These are phyloP conservation scores for Cromileptes altivelis DNA, from an alignment of 2,113 vertebrate genomes.

Conservation along the genomic window DNA sequence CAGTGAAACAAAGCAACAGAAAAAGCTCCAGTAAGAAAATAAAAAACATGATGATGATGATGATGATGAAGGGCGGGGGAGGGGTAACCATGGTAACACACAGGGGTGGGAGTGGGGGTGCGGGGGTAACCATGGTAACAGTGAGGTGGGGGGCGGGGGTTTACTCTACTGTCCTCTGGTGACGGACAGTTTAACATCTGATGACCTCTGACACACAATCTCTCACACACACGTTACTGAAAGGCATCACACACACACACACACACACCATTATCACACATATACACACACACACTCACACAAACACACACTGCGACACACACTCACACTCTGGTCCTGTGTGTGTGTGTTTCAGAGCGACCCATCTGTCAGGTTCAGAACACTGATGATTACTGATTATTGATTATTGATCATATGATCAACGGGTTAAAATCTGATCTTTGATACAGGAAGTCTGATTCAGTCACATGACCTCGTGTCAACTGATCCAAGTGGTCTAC, in stretches of 20 bases:
- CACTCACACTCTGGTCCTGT: conserved; percentile 19
- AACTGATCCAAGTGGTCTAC: too few species aligned
- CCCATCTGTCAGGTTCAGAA: background rate
- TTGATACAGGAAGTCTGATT: too few species aligned
- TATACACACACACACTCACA: background rate
- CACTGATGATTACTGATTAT: too few species aligned
- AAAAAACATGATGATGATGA: conserved; percentile 49
- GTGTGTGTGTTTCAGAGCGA: conserved; percentile 62
- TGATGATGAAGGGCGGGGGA: background rate
- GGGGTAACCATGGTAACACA: conserved; percentile 67
- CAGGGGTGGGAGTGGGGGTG: conserved; percentile 12
- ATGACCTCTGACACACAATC: conserved; percentile 32
- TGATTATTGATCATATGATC: too few species aligned
- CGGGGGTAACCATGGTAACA: conserved; percentile 64
- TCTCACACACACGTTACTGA: background rate
- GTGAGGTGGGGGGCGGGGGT: conserved; percentile 20
- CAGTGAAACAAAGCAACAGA: conserved; percentile 65
- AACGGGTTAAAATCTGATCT: too few species aligned
- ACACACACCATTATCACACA: conserved; percentile 1
- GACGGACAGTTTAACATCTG: conserved; percentile 62
- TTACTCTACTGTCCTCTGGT: conserved; percentile 55
- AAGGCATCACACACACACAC: conserved; percentile 22
- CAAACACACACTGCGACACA: background rate
- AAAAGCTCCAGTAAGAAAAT: conserved; percentile 66
- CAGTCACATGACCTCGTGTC: too few species aligned